Conservation (phyloP, 2,113 vertebrate species). For the Syngnathus floridae region DNA sequence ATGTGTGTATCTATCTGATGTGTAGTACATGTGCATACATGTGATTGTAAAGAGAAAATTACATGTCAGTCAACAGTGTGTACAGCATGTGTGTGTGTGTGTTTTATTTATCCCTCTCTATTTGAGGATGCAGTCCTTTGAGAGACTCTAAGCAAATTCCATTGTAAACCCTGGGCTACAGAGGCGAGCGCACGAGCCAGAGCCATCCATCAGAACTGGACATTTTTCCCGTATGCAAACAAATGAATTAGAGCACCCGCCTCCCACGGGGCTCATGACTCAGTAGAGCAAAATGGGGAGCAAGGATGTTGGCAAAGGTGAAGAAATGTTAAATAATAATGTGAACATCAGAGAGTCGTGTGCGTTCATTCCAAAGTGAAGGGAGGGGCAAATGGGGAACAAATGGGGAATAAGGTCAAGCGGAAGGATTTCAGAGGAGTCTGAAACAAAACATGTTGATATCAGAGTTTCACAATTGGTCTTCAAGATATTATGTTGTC, state of each 20-base stretch:
- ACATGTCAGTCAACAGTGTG: conserved; percentile 24
- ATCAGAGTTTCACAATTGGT: conserved; percentile 11
- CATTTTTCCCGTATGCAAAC: conserved; percentile 60
- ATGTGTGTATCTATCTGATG: not conserved
- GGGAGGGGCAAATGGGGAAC: conserved; percentile 37
- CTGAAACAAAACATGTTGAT: conserved; percentile 16
- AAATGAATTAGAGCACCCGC: conserved; percentile 61
- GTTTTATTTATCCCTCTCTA: conserved; percentile 60
- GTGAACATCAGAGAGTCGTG: conserved; percentile 45
- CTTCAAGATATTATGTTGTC: conserved; percentile 41
- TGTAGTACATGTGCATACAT: not conserved
- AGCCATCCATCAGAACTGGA: conserved; percentile 65
- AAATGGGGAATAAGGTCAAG: conserved; percentile 50
- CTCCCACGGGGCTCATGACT: conserved; percentile 27
- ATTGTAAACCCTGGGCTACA: conserved; percentile 45
- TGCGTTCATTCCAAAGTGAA: conserved; percentile 26
- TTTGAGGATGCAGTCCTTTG: conserved; percentile 55
- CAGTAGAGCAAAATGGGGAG: conserved; percentile 34
- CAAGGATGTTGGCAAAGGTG: conserved; percentile 30
- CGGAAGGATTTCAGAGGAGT: conserved; percentile 27
- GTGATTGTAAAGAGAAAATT: conserved; percentile 8
- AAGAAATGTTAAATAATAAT: conserved; percentile 34
- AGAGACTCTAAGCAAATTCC: conserved; percentile 50
- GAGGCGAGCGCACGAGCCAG: conserved; percentile 39
- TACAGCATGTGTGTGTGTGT: conserved; percentile 16